Percentiles rank a stretch among this genome's conserved stretches.
Evolutionary conservation across 1,140 invertebrate species (phyloP).

Genomic region (Odontomachus brunneus): DNA sequence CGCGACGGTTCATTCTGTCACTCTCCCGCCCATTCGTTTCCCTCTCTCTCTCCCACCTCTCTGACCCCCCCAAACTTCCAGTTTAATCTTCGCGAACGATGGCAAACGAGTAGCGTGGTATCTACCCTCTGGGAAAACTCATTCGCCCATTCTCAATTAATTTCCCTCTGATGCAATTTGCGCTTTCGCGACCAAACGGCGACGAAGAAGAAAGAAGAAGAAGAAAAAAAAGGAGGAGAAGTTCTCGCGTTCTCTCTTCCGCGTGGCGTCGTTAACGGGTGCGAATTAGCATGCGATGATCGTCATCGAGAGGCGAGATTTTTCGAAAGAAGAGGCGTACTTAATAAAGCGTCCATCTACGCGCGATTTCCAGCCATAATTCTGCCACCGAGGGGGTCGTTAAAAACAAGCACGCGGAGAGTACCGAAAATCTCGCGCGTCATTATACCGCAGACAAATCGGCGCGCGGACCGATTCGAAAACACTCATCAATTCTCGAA

Average conservation of each 20-base stretch:
- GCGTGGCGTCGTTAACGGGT: slow-evolving; percentile 11
- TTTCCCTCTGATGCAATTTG: slow-evolving; percentile 38
- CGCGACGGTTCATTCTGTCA: slow-evolving; percentile 11
- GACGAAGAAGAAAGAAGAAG: not conserved
- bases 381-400: slow-evolving; percentile 28
- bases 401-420: slow-evolving; percentile 47
- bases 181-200: slow-evolving; percentile 3
- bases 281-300: slow-evolving; percentile 17
- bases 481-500: slow-evolving; percentile 67
- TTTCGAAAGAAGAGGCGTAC: not conserved
- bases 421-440: slow-evolving; percentile 23
- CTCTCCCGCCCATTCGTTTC: not conserved
- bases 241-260: slow-evolving; percentile 33
- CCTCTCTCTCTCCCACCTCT: too few relatives aligned
- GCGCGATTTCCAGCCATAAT: slow-evolving; percentile 24
- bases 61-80: too few relatives aligned
- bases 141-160: slow-evolving; percentile 49
- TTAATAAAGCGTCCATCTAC: slow-evolving; percentile 23
- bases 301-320: not conserved
- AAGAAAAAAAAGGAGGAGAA: not conserved
- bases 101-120: slow-evolving; percentile 12
- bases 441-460: slow-evolving; percentile 51
- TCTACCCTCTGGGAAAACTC: slow-evolving; percentile 41
- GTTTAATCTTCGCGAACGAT: slow-evolving; percentile 39
- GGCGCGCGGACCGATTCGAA: slow-evolving; percentile 21